Base-by-base conservation (phyloP, 2,113 vertebrate genomes). In the Mionectes macconnelli region DNA sequence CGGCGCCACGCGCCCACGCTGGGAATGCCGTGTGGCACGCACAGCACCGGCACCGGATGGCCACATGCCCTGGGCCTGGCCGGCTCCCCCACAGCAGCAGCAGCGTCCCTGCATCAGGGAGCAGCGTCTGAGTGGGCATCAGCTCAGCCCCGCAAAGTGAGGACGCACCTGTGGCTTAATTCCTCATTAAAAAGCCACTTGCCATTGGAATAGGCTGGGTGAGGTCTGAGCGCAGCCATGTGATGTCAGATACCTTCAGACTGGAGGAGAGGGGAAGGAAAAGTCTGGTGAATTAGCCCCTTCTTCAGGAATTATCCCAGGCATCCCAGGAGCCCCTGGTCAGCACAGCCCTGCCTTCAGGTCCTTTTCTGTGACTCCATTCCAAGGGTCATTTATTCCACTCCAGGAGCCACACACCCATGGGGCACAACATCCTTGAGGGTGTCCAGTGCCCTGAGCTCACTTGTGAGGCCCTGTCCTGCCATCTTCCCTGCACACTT, bases 61-160 rank as follows among this genome's bases (percentile, higher is more conserved):
- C 63, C n/a, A 2, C 2, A 30, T 42, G 33, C 19, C 0, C 0
- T 8, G 24, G 63, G 49, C 25, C 47, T 19, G 45, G 27, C 45
- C 3, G 7, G 33, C 35, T 63, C 50, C 50, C 12, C 2, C 3
- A 3, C 7, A 56, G 40, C 40, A 66, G 40, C 40, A 66, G 40
- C 14, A 37, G 44, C 0, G 0, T 42, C 59, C 74, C 37, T 39
- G 50, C 24, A 81, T 8, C 16, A 27, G 31, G 39, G 10, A 74
- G 40, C 59, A 93, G 69, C 3, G 9, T 50, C 81, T 1, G 3
- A 63, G 42, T 4, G 2, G 37, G 52, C 52, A 33, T 6, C 10
- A 5, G 70, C 31, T 50, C 39, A 67, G 31, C 25, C 21, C 49
- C 18, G 33, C 28, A 56, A 0, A 1, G 40, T 3, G 0, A 0